Evolutionary conservation across 2,888 invertebrate species (phyloP), one percentile per base, ranked within the genome.

Genomic region (Gibbula magus): DNA sequence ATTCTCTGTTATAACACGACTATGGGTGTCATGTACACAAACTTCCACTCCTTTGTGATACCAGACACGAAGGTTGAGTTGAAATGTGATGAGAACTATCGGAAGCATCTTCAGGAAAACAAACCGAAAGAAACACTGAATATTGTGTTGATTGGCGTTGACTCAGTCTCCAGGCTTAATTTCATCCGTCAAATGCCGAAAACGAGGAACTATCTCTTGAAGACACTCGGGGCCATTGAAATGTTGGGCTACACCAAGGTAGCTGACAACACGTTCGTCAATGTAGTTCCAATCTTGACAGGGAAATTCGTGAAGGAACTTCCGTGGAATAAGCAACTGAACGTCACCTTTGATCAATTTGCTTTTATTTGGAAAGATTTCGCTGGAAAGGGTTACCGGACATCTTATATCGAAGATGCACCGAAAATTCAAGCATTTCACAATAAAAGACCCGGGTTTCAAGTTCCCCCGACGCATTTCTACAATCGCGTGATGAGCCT

Each of bases 181-280:
- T 96, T 97, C 87, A 95, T 96, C 83, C 94, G 98, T 77, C 96
- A 96, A 87, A 96, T 98, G 96, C 96, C 96, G 0, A 94, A 94
- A 88, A 96, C 86, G 82, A 87, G 88, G 10, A 91, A 94, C 1
- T 95, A 94, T 85, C 93, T 97, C 78, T 93, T 94, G 80, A 92
- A 94, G 22, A 94, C 95, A 22, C 93, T 96, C 82, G 94, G 94
- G n/a, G 95, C 95, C 67, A 94, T 96, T 75, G 97, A 16, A 91
- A 94, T 98, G 91, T 93, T 95, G 85, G 98, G 98, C 5, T 97
- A 97, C 92, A 97, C 96, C 91, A 98, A 98, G 94, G 96, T 98
- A 10, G 98, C 95, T 2, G 98, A 98, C 92, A 98, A 98, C 92
- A 98, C 98, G 0, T 97, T 96, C 91, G 97, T 97, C 0, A 98